Evolutionary conservation across 2,888 invertebrate genomes (phyloP), one percentile per base, ranked within the genome.

Genomic region (Apamea sordens): DNA sequence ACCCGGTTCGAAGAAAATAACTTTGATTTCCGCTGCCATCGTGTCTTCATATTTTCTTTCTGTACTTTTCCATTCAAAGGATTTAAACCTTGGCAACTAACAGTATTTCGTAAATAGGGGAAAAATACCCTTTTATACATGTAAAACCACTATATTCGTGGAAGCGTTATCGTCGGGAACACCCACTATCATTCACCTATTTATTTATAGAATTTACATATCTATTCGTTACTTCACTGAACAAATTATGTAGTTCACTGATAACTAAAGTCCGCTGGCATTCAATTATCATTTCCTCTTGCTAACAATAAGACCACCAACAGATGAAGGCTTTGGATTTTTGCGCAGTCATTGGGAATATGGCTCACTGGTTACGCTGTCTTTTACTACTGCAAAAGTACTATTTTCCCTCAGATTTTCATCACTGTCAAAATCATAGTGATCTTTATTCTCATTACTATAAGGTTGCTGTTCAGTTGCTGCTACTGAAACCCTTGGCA

Each of bases 231-330:
- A 53, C n/a, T 56, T 65, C 32, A 7, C n/a, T 36, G 47, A 47
- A 61, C 21, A n/a, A 4, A 41, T 41, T 18, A 36, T 47, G 7
- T 63, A 36, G 36, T 47, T 50, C n/a, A 73, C 47, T 63, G 56
- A 76, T 76, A 76, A 32, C 18, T 56, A 15, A 53, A 47, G 0
- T 65, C 44, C 44, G 44, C 18, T 76, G 15, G 2, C 32, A 44
- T 47, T 56, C 15, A n/a, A 56, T 65, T 65, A 76, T 76, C 44
- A 10, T 32, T 65, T 77, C 77, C 76, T n/a, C 21, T 56, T 18
- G 32, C 2, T 32, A n/a, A 15, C 21, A 32, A 64, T 77, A 64
- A 18, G n/a, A n/a, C 13, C 41, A 65, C 32, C 18, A 36, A 59
- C 41, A 41, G 44, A 53, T 41, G 21, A 28, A 28, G 11, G 24